Evolutionary conservation across 2,888 invertebrate species (phyloP).

Genomic region (Lordiphosa fenestrarum): DNA sequence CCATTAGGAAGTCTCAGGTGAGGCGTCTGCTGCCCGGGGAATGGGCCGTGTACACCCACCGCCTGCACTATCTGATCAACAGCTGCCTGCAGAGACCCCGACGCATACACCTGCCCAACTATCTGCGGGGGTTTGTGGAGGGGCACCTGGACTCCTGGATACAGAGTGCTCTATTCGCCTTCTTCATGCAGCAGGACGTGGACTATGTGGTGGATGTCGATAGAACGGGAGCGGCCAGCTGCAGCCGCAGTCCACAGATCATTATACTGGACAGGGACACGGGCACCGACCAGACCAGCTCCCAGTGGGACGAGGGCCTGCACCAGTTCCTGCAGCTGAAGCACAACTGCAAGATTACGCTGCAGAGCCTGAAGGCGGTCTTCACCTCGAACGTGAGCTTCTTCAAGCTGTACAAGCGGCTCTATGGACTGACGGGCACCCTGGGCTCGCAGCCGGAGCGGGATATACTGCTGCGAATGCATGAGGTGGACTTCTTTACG

Average conservation of each 20-base stretch:
- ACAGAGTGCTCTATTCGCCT: slow-evolving; percentile 6
- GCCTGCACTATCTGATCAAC: neutral
- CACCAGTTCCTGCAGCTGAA: slow-evolving; percentile 80
- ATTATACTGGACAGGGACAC: slow-evolving; percentile 74
- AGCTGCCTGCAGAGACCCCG: neutral
- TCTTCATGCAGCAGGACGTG: neutral
- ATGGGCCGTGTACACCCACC: neutral
- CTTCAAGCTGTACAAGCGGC: slow-evolving; percentile 39
- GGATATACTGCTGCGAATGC: neutral
- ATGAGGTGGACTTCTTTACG: slow-evolving; percentile 1
- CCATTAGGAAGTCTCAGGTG: neutral
- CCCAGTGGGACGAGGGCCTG: slow-evolving; percentile 77
- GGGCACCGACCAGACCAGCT: slow-evolving; percentile 73
- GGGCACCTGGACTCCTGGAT: slow-evolving; percentile 6
- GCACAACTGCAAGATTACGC: slow-evolving; percentile 56
- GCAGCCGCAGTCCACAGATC: slow-evolving; percentile 21
- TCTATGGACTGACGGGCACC: slow-evolving; percentile 7
- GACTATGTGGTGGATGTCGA: slow-evolving; percentile 14
- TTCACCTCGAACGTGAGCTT: slow-evolving; percentile 77
- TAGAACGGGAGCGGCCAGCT: slow-evolving; percentile 45
- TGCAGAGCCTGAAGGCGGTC: slow-evolving; percentile 74
- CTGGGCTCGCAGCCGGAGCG: slow-evolving; percentile 2
- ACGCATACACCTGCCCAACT: slow-evolving; percentile 9
- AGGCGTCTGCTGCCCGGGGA: neutral
- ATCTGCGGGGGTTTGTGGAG: slow-evolving; percentile 3